Conservation (phyloP, 2,888 invertebrate genomes). For the Parnassius apollo region DNA sequence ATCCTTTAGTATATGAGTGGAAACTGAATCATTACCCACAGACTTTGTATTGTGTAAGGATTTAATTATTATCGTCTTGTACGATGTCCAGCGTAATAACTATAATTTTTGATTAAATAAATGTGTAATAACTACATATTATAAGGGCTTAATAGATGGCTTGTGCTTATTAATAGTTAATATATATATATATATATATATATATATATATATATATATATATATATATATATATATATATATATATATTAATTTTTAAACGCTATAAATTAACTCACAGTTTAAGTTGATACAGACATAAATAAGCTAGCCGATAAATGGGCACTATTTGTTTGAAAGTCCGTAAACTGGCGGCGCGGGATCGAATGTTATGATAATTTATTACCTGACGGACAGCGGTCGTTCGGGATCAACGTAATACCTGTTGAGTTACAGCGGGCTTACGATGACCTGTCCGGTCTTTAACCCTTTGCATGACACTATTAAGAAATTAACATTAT, state of each 20-base stretch:
- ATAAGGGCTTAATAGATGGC: too few relatives aligned
- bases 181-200: too few relatives aligned
- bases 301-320: conserved; percentile 15
- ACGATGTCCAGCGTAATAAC: too few relatives aligned
- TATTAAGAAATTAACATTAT: conserved; percentile 27
- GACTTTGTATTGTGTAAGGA: too few relatives aligned
- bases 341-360: conserved; percentile 48
- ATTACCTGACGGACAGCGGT: conserved; percentile 58
- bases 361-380: conserved; percentile 62
- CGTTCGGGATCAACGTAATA: conserved; percentile 69
- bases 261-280: not conserved
- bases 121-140: too few relatives aligned
- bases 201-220: too few relatives aligned
- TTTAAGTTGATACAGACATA: conserved; percentile 1
- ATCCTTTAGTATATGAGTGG: too few relatives aligned
- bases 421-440: conserved; percentile 75
- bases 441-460: conserved; percentile 49
- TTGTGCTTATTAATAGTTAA: too few relatives aligned
- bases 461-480: conserved; percentile 31
- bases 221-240: too few relatives aligned
- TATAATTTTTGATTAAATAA: too few relatives aligned
- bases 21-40: too few relatives aligned
- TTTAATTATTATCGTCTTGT: too few relatives aligned
- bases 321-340: conserved; percentile 48
- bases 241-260: not conserved